Evolutionary conservation across 2,888 invertebrate species (phyloP).

Genomic region (Tuta absoluta): DNA sequence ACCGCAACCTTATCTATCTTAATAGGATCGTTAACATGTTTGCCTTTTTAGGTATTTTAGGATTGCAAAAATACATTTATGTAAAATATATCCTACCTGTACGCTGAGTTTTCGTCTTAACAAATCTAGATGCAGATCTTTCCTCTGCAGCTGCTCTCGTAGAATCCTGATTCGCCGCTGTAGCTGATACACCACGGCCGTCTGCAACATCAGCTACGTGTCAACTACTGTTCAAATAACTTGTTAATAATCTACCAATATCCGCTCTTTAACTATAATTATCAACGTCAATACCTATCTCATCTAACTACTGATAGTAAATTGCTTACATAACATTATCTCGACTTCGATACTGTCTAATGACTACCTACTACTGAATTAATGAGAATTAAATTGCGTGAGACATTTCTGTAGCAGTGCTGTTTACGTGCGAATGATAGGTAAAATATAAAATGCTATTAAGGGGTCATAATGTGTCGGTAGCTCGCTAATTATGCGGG

Average conservation of each 20-base stretch:
- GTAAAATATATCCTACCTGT: conserved; percentile 79
- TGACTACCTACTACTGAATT: conserved; percentile 6
- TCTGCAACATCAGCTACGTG: conserved; percentile 69
- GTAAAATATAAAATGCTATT: conserved; percentile 30
- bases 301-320: not conserved
- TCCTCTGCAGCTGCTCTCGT: conserved; percentile 94
- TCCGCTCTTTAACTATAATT: not conserved
- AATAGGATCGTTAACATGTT: not conserved
- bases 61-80: not conserved
- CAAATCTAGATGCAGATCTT: conserved; percentile 95
- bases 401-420: conserved; percentile 37
- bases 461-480: conserved; percentile 36
- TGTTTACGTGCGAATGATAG: conserved; percentile 37
- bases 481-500: conserved; percentile 39
- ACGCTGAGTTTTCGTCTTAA: conserved; percentile 92
- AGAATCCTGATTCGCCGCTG: conserved; percentile 92
- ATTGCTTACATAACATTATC: not conserved
- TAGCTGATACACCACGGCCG: conserved; percentile 93
- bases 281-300: not conserved
- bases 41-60: no score
- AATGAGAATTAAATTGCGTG: conserved; percentile 36
- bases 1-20: conserved; percentile 7
- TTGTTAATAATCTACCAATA: not conserved
- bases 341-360: not conserved
- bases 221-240: not conserved